These are phyloP conservation scores for Pristionchus arcanus DNA, from an alignment of 2,888 invertebrate species.

Conservation along the genomic window DNA sequence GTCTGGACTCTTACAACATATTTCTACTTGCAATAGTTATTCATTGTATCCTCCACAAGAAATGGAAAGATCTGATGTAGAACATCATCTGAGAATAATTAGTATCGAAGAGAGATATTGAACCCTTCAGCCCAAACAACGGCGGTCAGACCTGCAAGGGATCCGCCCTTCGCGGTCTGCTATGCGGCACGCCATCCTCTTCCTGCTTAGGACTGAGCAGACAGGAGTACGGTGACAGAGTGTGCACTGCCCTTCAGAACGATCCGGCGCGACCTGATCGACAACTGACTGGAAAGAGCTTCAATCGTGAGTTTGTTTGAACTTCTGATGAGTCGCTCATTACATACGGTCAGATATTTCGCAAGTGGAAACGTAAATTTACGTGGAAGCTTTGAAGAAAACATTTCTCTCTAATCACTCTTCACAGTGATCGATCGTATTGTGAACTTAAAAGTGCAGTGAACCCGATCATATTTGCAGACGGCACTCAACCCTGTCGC, in stretches of 20 bases:
- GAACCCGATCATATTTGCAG: slow-evolving; percentile 58
- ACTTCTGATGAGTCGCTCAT: too few relatives aligned
- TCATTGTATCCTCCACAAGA: too few relatives aligned
- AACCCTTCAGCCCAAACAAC: slow-evolving; percentile 78
- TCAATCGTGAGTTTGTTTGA: slow-evolving; percentile 69
- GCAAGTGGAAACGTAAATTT: too few relatives aligned
- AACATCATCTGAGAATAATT: too few relatives aligned
- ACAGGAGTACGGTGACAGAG: slow-evolving; percentile 75
- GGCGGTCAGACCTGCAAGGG: slow-evolving; percentile 76
- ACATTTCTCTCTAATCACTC: too few relatives aligned
- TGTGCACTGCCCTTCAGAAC: slow-evolving; percentile 69
- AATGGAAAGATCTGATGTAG: too few relatives aligned
- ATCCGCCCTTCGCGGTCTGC: slow-evolving; percentile 73
- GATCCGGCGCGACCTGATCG: slow-evolving; percentile 76
- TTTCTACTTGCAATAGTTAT: too few relatives aligned
- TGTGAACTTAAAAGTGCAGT: too few relatives aligned
- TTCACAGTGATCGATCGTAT: too few relatives aligned
- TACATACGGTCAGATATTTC: too few relatives aligned
- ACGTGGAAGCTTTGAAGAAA: neutral
- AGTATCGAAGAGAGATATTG: too few relatives aligned
- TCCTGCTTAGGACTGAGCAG: slow-evolving; percentile 64
- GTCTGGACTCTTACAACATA: too few relatives aligned
- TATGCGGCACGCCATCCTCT: slow-evolving; percentile 72
- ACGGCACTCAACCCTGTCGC: slow-evolving; percentile 78
- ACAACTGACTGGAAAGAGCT: slow-evolving; percentile 77